A percentile compares a stretch with the other conserved stretches of the same genome.
phyloP scores from a whole-genome alignment of 2,113 vertebrate genomes.

The Fulmarus glacialis region DNA sequence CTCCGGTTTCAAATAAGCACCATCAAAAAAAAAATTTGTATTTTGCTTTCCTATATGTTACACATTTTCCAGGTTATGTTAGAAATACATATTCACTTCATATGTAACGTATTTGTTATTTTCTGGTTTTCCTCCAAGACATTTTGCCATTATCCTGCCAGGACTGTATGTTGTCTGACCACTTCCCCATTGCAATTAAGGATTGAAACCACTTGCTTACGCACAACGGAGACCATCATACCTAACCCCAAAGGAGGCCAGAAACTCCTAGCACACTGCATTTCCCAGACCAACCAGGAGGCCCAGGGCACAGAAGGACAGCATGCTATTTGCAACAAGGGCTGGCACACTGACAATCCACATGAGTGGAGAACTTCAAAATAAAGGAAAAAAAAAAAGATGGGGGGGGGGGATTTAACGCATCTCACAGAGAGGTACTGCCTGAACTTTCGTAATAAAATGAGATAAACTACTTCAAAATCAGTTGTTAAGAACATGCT shows the following conservation, averaged over 20 bases:
- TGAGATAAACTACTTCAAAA: background rate
- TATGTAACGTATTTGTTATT: conserved; percentile 63
- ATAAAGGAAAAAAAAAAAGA: background rate
- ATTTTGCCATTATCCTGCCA: conserved; percentile 74
- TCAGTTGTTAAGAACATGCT: background rate
- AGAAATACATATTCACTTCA: conserved; percentile 59
- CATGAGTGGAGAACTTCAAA: conserved; percentile 4
- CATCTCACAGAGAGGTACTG: background rate
- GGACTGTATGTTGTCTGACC: conserved; percentile 79
- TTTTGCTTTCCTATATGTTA: background rate
- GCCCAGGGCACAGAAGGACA: conserved; percentile 61
- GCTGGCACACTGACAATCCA: conserved; percentile 36
- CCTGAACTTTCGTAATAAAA: background rate
- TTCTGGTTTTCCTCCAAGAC: conserved; percentile 73
- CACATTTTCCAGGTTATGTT: conserved; percentile 3
- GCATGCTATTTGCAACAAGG: conserved; percentile 26
- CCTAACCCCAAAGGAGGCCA: conserved; percentile 80
- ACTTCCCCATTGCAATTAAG: conserved; percentile 83
- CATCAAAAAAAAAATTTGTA: background rate
- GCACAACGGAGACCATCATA: conserved; percentile 81
- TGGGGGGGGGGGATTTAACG: background rate
- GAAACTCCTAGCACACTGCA: conserved; percentile 75
- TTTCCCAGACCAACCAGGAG: conserved; percentile 69
- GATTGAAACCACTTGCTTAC: conserved; percentile 83
- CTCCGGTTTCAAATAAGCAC: background rate